A percentile compares a stretch with the other conserved stretches of the same genome.
Conservation (phyloP, 2,113 vertebrate genomes). For the Calyptomena viridis region DNA sequence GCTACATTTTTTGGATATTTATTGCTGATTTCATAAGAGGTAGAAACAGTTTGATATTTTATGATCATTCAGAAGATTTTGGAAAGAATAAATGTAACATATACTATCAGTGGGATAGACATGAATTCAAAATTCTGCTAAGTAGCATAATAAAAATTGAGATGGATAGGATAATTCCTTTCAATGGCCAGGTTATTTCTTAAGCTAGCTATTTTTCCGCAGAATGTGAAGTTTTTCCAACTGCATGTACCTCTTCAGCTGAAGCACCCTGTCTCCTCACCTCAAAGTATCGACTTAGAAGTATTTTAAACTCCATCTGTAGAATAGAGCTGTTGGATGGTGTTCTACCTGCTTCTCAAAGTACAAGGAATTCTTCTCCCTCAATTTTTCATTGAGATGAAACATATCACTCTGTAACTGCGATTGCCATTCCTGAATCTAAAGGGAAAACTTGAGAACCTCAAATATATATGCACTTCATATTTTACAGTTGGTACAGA, state of each 20-base stretch:
- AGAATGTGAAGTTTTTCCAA: not conserved
- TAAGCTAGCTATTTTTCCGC: not conserved
- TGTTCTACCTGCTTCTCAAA: not conserved
- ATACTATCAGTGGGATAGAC: not conserved
- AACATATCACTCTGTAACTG: not conserved
- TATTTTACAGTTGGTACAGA: not conserved
- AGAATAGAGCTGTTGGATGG: not conserved
- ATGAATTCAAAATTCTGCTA: not conserved
- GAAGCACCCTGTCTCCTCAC: not conserved
- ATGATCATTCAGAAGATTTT: not conserved
- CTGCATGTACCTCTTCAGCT: not conserved
- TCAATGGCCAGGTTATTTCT: not conserved
- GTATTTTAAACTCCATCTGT: not conserved
- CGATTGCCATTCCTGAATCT: not conserved
- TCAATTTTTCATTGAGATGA: not conserved
- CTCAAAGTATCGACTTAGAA: not conserved
- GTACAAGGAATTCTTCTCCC: not conserved
- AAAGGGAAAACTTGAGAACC: not conserved
- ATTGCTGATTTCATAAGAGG: conserved; percentile 30
- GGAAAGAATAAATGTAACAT: not conserved
- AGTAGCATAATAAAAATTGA: not conserved
- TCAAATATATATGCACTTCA: not conserved
- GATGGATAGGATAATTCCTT: not conserved
- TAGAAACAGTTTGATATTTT: conserved; percentile 29
- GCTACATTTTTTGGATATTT: conserved; percentile 33